Conservation (phyloP, 2,113 vertebrate species). For the Kryptolebias marmoratus region DNA sequence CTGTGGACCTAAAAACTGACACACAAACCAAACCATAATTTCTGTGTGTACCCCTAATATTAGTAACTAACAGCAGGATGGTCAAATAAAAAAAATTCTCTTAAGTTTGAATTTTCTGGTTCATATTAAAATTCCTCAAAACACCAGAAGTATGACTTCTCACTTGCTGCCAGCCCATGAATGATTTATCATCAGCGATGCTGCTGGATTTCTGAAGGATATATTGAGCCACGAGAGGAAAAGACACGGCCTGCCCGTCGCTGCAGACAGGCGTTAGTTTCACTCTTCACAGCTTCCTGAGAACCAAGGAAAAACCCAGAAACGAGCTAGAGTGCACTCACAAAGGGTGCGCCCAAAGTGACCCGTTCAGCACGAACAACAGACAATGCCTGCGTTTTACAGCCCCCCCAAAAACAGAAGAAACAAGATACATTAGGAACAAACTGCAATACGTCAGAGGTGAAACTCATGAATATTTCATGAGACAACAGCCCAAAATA, state of each 20-base stretch:
- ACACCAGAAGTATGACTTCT: slow-evolving; percentile 22
- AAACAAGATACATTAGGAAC: slow-evolving; percentile 49
- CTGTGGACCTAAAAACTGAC: too few species aligned
- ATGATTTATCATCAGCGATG: slow-evolving; percentile 53
- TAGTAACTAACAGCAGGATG: background rate
- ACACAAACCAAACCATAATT: too few species aligned
- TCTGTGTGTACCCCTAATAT: background rate
- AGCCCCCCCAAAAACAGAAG: slow-evolving; percentile 42
- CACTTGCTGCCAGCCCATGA: slow-evolving; percentile 34
- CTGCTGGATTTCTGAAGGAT: slow-evolving; percentile 41
- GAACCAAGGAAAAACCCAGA: slow-evolving; percentile 50
- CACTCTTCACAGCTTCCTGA: slow-evolving; percentile 55
- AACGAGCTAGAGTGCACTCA: slow-evolving; percentile 44
- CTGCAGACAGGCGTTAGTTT: slow-evolving; percentile 45
- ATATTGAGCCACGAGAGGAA: slow-evolving; percentile 40
- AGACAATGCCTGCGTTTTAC: slow-evolving; percentile 31
- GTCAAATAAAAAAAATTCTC: background rate
- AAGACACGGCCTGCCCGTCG: slow-evolving; percentile 35
- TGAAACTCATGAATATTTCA: slow-evolving; percentile 78
- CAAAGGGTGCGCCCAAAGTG: slow-evolving; percentile 19
- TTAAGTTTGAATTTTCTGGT: background rate
- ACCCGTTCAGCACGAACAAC: slow-evolving; percentile 41
- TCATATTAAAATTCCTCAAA: slow-evolving; percentile 1
- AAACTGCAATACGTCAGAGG: slow-evolving; percentile 44
- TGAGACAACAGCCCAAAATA: slow-evolving; percentile 77